Percentiles rank a stretch among this genome's conserved stretches.
Evolutionary conservation across 2,113 vertebrate species (phyloP).

Genomic region (Trogon surrucura): DNA sequence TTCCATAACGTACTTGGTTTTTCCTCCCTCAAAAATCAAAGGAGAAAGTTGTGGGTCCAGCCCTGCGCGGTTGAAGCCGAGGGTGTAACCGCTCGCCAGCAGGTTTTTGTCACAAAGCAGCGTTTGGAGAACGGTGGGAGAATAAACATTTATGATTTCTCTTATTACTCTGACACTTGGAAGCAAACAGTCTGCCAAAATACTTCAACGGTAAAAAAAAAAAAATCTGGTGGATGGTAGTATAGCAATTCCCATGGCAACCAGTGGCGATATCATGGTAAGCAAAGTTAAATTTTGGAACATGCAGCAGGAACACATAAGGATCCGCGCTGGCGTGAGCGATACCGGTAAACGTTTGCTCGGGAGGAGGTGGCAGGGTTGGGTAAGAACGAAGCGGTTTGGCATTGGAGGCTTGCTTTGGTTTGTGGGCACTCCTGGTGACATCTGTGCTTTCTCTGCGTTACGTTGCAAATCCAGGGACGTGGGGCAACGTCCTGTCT

Average conservation of each 20-base stretch:
- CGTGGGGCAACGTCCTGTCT: rapidly evolving
- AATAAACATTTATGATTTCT: neutral
- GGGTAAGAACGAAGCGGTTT: neutral
- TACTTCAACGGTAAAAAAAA: neutral
- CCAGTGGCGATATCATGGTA: neutral
- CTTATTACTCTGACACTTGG: neutral
- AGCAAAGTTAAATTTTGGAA: neutral
- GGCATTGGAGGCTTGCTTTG: neutral
- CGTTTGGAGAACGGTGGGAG: neutral
- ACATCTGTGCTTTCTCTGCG: neutral
- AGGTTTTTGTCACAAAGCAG: neutral
- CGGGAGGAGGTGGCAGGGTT: rapidly evolving
- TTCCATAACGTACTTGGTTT: neutral
- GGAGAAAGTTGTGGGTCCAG: neutral
- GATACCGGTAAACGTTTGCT: neutral
- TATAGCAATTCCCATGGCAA: conserved; percentile 28
- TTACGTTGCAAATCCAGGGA: rapidly evolving
- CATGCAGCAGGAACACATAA: neutral
- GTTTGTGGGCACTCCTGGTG: neutral
- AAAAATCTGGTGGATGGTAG: neutral
- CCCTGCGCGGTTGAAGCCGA: neutral
- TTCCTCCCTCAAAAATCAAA: neutral
- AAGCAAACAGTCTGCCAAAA: conserved; percentile 17
- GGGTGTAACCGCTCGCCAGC: neutral
- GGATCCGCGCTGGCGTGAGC: neutral